Evolutionary conservation across 2,113 vertebrate genomes (phyloP).

Genomic region (Diadophis punctatus): DNA sequence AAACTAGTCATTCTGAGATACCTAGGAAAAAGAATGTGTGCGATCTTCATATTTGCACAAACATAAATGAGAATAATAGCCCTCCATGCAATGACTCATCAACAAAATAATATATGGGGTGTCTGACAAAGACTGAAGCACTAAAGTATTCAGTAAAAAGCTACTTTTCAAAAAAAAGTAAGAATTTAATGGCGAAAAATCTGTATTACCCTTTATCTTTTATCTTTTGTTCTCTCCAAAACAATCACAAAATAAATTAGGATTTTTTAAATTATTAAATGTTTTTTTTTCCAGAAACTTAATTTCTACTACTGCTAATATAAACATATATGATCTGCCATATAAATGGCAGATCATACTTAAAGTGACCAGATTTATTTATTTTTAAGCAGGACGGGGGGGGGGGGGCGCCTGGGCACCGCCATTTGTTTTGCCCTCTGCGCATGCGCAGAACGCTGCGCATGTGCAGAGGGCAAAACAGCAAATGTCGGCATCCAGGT

Average conservation of each 20-base stretch:
- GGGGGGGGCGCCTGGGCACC: no score
- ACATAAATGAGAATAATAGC: slow-evolving; percentile 35
- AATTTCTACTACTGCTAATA: neutral
- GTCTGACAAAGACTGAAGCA: slow-evolving; percentile 25
- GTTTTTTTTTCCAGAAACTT: neutral
- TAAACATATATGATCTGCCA: neutral
- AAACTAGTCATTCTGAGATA: slow-evolving; percentile 62
- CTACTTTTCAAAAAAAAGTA: slow-evolving; percentile 51
- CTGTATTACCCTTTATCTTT: neutral
- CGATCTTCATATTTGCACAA: slow-evolving; percentile 40
- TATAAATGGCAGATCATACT: neutral
- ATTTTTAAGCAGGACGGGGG: no score
- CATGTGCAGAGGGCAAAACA: no score
- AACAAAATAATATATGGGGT: neutral
- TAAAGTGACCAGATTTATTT: no score
- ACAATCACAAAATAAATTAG: slow-evolving; percentile 18
- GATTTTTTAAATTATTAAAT: neutral
- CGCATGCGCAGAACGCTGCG: no score
- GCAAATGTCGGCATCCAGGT: no score
- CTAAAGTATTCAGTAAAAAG: neutral
- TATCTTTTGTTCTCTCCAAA: slow-evolving; percentile 34
- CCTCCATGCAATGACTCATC: slow-evolving; percentile 1
- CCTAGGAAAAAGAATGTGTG: slow-evolving; percentile 60
- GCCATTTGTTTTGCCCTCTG: no score
- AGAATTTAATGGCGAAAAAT: slow-evolving; percentile 26